Evolutionary conservation across 2,797 vertebrate species (phyloP).

Genomic region (Amphiprion clarkii): DNA sequence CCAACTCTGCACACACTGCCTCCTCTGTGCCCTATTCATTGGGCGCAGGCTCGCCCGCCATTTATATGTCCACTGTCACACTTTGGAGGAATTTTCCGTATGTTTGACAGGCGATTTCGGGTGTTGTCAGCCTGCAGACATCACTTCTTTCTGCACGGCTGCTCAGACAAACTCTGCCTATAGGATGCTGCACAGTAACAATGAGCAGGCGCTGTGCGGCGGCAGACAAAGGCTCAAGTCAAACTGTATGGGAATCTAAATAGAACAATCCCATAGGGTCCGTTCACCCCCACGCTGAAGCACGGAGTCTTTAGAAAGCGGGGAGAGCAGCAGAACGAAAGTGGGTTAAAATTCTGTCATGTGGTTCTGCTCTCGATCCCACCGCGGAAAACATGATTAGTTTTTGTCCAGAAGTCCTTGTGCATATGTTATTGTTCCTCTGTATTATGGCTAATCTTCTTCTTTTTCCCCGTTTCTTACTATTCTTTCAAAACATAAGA

Average conservation of each 20-base stretch:
- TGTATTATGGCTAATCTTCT: slow-evolving; percentile 71
- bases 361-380: slow-evolving; percentile 72
- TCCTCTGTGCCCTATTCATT: slow-evolving; percentile 58
- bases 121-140: slow-evolving; percentile 25
- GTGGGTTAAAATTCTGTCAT: slow-evolving; percentile 66
- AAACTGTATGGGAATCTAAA: slow-evolving; percentile 71
- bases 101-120: slow-evolving; percentile 55
- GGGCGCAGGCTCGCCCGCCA: slow-evolving; percentile 26
- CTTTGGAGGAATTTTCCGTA: slow-evolving; percentile 75
- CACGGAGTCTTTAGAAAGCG: slow-evolving; percentile 49
- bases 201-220: slow-evolving; percentile 53
- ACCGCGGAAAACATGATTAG: slow-evolving; percentile 84
- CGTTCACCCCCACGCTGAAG: slow-evolving; percentile 55
- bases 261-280: slow-evolving; percentile 64
- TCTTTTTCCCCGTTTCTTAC: slow-evolving; percentile 36
- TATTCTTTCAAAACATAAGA: slow-evolving; percentile 56
- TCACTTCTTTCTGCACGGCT: slow-evolving; percentile 4
- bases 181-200: slow-evolving; percentile 45
- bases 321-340: slow-evolving; percentile 37
- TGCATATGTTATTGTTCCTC: slow-evolving; percentile 69
- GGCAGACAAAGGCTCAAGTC: slow-evolving; percentile 55
- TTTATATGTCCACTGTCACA: slow-evolving; percentile 75
- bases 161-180: slow-evolving; percentile 25
- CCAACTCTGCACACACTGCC: slow-evolving; percentile 50
- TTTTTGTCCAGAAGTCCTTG: slow-evolving; percentile 78